Base-by-base conservation (phyloP, 30 jellyfish, hydroid and myxozoan species). In the Aurelia aurita complex sp. Pacific region DNA sequence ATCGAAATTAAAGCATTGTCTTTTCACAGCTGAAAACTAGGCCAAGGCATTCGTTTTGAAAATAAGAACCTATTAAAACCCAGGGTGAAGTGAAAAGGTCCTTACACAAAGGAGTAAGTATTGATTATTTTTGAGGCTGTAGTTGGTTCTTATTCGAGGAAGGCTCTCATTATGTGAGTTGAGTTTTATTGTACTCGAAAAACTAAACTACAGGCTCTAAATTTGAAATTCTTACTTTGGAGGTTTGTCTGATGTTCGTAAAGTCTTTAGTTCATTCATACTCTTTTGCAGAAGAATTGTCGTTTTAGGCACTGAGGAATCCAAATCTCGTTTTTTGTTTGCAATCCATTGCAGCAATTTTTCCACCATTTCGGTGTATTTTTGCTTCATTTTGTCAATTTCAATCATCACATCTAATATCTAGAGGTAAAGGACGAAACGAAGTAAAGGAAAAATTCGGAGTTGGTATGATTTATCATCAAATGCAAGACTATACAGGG, bases 181-280 rank as follows among this genome's bases (percentile, higher is more conserved):
- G 29, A 23, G 29, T 23, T 23, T 23, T 23, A 23, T 0, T 23
- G 5, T 38, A 38, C 3, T 38, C 42, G 50, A 16, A 13, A 2
- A 68, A 68, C 15, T 16, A 68, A 16, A 18, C 12, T 6, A 7
- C 79, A 63, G 8, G 11, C 2, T 34, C 85, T 3, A 14, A 55
- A 11, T 9, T 60, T 8, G 66, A 14, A n/a, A 10, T 0, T 62
- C 94, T 73, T 69, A 89, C 97, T 60, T 89, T 75, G 61, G 76
- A 11, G 93, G 97, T 43, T 89, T 89, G 61, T 89, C 97, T 8
- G n/a, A 82, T 5, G 87, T 75, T 63, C 97, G 64, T 16, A 89
- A 74, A 13, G 84, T 69, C 74, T 82, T 89, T 69, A 82, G 77
- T 8, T 69, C 90, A 53, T 76, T 69, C 94, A 83, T 74, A 52